phyloP scores from a whole-genome alignment of 2,797 vertebrate genomes.

The Betta splendens region DNA sequence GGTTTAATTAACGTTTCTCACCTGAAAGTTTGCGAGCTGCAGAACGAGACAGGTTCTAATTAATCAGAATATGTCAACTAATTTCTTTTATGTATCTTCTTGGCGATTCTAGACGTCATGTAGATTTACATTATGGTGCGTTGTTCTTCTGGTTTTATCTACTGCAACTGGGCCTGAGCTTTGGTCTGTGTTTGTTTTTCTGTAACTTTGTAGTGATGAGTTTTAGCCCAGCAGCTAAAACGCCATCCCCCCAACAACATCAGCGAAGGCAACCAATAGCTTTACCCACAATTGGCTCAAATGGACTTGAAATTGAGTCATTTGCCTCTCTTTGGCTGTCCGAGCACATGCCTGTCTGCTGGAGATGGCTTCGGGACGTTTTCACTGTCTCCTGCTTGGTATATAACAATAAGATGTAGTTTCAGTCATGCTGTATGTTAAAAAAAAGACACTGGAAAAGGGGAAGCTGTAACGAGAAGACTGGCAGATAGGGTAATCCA shows the following conservation, averaged over 20 bases:
- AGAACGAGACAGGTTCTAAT: too few species aligned
- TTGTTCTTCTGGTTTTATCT: too few species aligned
- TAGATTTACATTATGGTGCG: too few species aligned
- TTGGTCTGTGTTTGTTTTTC: conserved; percentile 13
- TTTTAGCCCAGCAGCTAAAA: conserved; percentile 36
- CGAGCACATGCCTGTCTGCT: conserved; percentile 54
- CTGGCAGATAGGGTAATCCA: conserved; percentile 55
- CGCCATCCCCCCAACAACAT: conserved; percentile 28
- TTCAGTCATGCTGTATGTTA: conserved; percentile 33
- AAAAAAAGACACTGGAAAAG: conserved; percentile 25
- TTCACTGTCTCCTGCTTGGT: conserved; percentile 33
- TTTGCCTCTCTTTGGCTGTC: conserved; percentile 55
- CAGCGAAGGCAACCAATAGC: conserved; percentile 40
- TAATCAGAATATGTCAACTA: too few species aligned
- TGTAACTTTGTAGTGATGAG: conserved; percentile 11
- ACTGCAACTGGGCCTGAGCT: conserved; percentile 1
- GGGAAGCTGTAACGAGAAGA: conserved; percentile 53
- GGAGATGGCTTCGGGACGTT: conserved; percentile 46
- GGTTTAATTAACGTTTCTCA: too few species aligned
- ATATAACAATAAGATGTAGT: conserved; percentile 54
- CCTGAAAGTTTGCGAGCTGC: too few species aligned
- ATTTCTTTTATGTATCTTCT: too few species aligned
- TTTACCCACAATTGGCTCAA: conserved; percentile 57
- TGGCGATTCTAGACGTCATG: too few species aligned
- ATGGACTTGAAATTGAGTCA: conserved; percentile 63